These are phyloP conservation scores for Saccopteryx bilineata DNA, from an alignment of 2,113 vertebrate species.

Conservation along the genomic window DNA sequence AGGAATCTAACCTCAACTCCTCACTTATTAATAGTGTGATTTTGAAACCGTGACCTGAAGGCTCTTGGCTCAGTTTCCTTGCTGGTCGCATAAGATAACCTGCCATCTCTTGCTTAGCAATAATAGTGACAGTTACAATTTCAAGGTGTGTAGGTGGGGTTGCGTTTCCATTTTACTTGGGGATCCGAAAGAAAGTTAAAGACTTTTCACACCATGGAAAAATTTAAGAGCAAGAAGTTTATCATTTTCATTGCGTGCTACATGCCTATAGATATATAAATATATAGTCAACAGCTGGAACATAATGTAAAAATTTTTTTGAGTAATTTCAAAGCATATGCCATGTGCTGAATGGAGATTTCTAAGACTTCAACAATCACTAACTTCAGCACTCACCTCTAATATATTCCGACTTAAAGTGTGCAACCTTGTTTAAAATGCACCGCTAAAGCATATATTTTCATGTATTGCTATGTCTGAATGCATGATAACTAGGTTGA, in stretches of 20 bases:
- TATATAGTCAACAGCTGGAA: constrained; percentile 22
- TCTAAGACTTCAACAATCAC: constrained; percentile 75
- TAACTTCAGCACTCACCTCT: constrained; percentile 86
- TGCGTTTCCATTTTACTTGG: background rate
- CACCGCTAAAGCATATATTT: constrained; percentile 92
- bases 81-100: background rate
- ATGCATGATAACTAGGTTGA: constrained; percentile 90
- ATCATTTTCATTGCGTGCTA: constrained; percentile 15
- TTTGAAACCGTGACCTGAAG: background rate
- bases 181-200: constrained; percentile 55
- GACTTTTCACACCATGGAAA: constrained; percentile 55
- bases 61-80: background rate
- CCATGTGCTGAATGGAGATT: constrained; percentile 74
- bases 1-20: background rate
- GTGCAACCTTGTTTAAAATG: constrained; percentile 93
- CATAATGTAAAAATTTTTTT: constrained; percentile 62
- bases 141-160: background rate
- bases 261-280: background rate
- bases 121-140: background rate
- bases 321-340: constrained; percentile 72
- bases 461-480: constrained; percentile 91
- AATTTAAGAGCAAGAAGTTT: constrained; percentile 52
- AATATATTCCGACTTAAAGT: constrained; percentile 91
- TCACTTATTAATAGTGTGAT: background rate
- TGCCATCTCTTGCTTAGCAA: background rate